phyloP scores from a whole-genome alignment of 1,140 invertebrate species.

The Pogonomyrmex californicus region DNA sequence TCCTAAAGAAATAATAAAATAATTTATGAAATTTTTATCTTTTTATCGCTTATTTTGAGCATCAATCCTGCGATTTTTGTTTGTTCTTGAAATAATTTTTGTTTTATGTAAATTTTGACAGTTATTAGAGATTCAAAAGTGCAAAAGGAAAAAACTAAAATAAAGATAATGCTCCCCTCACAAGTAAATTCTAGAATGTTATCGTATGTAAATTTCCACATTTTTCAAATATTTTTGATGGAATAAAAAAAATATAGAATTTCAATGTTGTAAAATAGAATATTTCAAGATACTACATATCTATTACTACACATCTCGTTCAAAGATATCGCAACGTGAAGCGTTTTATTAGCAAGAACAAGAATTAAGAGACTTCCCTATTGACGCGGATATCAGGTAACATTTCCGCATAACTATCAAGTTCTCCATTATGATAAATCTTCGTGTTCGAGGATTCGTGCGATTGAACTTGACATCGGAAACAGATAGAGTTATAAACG shows the following conservation, averaged over 20 bases:
- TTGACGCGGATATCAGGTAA: not conserved
- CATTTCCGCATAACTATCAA: not conserved
- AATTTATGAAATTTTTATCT: no score
- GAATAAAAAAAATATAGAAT: not conserved
- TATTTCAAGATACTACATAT: not conserved
- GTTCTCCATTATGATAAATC: not conserved
- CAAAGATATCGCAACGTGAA: not conserved
- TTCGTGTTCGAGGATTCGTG: not conserved
- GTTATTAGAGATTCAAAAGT: not conserved
- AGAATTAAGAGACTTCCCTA: not conserved
- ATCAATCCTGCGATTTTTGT: not conserved
- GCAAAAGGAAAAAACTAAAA: not conserved
- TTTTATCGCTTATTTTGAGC: no score
- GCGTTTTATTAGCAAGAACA: not conserved
- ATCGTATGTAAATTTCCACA: not conserved
- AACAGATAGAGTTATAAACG: constrained; percentile 8
- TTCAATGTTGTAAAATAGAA: not conserved
- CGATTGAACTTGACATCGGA: not conserved
- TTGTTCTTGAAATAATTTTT: not conserved
- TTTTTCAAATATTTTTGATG: not conserved
- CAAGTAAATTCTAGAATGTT: not conserved
- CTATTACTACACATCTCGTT: not conserved
- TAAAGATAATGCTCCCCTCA: not conserved
- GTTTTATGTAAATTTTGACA: not conserved
- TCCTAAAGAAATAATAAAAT: no score